Evolutionary conservation across 2,888 invertebrate species (phyloP).

Genomic region (Microctonus brassicae): DNA sequence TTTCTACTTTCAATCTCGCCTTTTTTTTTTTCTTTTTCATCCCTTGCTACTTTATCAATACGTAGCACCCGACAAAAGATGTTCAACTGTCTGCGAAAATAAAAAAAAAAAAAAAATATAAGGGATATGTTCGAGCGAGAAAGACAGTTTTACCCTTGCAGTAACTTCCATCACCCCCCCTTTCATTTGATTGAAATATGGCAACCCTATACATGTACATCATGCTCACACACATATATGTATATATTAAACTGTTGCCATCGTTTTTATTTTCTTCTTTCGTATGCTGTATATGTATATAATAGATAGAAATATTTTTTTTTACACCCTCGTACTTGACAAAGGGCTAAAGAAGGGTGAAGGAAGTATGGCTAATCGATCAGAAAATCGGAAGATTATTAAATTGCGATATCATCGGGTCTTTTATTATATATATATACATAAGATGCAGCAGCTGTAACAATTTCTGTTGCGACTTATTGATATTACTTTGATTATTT

Average conservation of each 20-base stretch:
- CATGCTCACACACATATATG: background rate
- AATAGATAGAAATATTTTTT: conserved; percentile 31
- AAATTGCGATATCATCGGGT: conserved; percentile 48
- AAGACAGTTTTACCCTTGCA: conserved; percentile 21
- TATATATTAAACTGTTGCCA: conserved; percentile 54
- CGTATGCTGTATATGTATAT: background rate
- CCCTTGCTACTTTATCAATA: conserved; percentile 16
- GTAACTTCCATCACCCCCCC: conserved; percentile 35
- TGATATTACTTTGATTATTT: conserved; percentile 6
- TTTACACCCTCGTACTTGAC: conserved; percentile 46
- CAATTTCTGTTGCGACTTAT: background rate
- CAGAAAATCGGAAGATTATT: conserved; percentile 55
- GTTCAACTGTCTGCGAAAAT: conserved; percentile 25
- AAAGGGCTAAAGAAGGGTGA: conserved; percentile 29
- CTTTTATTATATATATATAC: conserved; percentile 16
- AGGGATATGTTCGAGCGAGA: background rate
- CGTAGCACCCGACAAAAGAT: conserved; percentile 22
- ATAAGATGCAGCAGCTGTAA: conserved; percentile 25
- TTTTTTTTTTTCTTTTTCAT: background rate
- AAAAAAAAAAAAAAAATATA: conserved; percentile 9
- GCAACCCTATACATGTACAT: conserved; percentile 34
- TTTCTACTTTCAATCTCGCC: background rate
- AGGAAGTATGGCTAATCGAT: conserved; percentile 50
- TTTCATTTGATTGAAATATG: conserved; percentile 47
- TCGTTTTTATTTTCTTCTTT: conserved; percentile 33